phyloP scores from a whole-genome alignment of 1,140 invertebrate genomes.

The Papilio machaon region DNA sequence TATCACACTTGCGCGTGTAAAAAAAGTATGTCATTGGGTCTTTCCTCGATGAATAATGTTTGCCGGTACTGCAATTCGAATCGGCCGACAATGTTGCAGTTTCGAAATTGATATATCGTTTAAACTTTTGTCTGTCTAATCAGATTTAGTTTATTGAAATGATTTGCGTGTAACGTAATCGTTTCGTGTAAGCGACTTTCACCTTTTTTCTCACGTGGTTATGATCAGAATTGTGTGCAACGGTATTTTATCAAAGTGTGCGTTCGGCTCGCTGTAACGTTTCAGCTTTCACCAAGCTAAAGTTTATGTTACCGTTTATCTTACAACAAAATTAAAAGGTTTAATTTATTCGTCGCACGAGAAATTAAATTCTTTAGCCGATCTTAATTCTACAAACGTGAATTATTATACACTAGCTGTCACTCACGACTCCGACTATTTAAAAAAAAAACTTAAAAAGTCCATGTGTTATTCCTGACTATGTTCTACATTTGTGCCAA shows the following conservation, averaged over 20 bases:
- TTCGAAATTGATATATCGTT: conserved; percentile 28
- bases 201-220: neutral
- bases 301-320: conserved; percentile 24
- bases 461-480: no score
- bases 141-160: conserved; percentile 38
- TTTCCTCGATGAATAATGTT: conserved; percentile 57
- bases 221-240: conserved; percentile 5
- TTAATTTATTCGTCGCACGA: neutral
- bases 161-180: conserved; percentile 12
- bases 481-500: no score
- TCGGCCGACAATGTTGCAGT: conserved; percentile 4
- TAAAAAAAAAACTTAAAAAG: no score
- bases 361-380: neutral
- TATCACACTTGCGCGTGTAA: conserved; percentile 64
- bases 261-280: conserved; percentile 25
- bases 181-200: conserved; percentile 20
- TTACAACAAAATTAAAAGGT: conserved; percentile 19
- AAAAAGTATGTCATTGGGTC: conserved; percentile 73
- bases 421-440: no score
- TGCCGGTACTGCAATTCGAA: conserved; percentile 23
- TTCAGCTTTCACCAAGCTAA: conserved; percentile 25
- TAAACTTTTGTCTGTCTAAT: conserved; percentile 42
- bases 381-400: no score
- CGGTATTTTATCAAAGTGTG: conserved; percentile 12
- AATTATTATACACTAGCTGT: no score